Base-by-base conservation (phyloP, 2,888 invertebrate genomes). In the Meganola albula region DNA sequence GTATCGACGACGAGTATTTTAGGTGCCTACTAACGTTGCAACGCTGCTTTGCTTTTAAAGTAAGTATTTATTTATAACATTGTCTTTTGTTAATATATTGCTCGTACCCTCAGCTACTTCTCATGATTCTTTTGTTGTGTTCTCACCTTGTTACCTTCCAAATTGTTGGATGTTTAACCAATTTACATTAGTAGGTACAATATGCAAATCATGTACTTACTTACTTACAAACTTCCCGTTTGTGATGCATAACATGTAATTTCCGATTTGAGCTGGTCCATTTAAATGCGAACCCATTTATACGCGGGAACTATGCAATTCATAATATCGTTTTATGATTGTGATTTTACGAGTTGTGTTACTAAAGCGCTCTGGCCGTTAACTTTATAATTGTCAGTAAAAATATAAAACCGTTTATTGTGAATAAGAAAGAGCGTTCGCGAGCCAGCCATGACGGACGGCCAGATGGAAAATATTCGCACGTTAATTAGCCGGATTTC, bases 1-100 rank as follows among this genome's bases (percentile, higher is more conserved):
- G 78, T 79, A 83, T 79, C 77, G 79, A 74, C 75, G 71, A 68
- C 53, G 74, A 78, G 75, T 78, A 80, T 84, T 80, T 82, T 79
- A 79, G 78, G 63, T 82, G 74, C 79, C 78, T 78, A 75, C 77
- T 68, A 73, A 72, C 69, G 49, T 61, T 56, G 63, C 64, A 60
- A 69, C 64, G 64, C 56, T 66, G 66, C 65, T 66, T 74, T 62
- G 72, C 69, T 74, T 73, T 73, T 65, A 69, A 71, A 65, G n/a
- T n/a, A n/a, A n/a, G 60, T 68, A 69, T 70, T 70, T 72, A 67
- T 71, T 70, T 65, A 70, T 59, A 59, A 42, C 61, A 49, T 47
- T 62, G 57, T 59, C 58, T 57, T 53, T 51, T 57, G 41, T 40
- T 58, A 57, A 60, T 47, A 57, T 58, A 64, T 57, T 48, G 44